A percentile compares a stretch with the other conserved stretches of the same genome.
Evolutionary conservation across 2,797 vertebrate species (phyloP).

Genomic region (Sphaeramia orbicularis): DNA sequence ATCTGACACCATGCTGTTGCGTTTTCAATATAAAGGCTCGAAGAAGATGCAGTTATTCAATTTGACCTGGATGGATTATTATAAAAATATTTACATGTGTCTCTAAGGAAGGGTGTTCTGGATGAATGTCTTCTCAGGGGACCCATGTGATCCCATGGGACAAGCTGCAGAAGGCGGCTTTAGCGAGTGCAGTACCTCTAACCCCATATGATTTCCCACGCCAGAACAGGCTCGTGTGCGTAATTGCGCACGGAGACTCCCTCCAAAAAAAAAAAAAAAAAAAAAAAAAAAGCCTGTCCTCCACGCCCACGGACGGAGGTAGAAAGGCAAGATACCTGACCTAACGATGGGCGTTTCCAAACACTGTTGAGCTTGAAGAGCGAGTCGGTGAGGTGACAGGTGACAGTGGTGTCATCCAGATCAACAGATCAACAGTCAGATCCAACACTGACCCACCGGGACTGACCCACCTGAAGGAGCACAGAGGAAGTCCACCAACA

Average conservation of each 20-base stretch:
- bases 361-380: constrained; percentile 8
- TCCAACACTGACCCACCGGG: no score
- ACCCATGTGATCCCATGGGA: not conserved
- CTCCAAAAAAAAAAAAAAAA: no score
- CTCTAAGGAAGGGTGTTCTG: no score
- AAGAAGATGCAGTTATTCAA: no score
- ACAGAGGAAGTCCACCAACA: constrained; percentile 26
- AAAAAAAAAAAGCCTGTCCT: constrained; percentile 4
- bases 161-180: not conserved
- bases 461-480: not conserved
- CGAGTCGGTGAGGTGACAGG: not conserved
- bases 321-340: constrained; percentile 41
- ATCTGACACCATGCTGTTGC: not conserved
- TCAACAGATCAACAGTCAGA: not conserved
- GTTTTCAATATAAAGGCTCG: no score
- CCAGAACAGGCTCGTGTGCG: not conserved
- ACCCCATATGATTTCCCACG: constrained; percentile 9
- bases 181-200: not conserved
- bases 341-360: constrained; percentile 39
- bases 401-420: not conserved
- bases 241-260: not conserved
- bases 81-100: no score
- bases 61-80: no score
- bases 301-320: constrained; percentile 3
- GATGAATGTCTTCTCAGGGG: no score